phyloP scores from a whole-genome alignment of 2,888 invertebrate species.

The Mechanitis messenoides region DNA sequence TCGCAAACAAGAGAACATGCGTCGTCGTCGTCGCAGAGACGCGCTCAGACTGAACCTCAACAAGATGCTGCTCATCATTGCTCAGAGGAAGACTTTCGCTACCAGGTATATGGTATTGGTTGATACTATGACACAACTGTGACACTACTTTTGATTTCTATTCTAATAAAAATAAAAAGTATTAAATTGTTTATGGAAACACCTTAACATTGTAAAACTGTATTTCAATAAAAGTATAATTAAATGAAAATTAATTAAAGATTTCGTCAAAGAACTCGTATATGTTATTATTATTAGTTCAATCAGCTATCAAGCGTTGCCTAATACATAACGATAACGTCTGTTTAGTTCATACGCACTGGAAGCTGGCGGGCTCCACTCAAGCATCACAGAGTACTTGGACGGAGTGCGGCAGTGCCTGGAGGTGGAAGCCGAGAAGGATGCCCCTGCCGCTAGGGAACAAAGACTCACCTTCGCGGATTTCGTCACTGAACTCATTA shows the following conservation, averaged over 20 bases:
- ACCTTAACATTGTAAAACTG: too few relatives aligned
- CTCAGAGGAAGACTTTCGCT: conserved; percentile 93
- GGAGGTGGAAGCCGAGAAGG: conserved; percentile 96
- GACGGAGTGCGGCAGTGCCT: conserved; percentile 94
- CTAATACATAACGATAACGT: background rate
- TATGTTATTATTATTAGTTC: too few relatives aligned
- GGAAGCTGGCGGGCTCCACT: conserved; percentile 90
- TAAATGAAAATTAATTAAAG: too few relatives aligned
- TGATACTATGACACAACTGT: too few relatives aligned
- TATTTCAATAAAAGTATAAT: too few relatives aligned
- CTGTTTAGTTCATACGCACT: conserved; percentile 83
- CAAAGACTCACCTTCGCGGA: conserved; percentile 96
- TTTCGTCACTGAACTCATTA: conserved; percentile 94
- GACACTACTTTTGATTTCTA: too few relatives aligned
- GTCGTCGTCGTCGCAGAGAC: conserved; percentile 92
- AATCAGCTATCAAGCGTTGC: too few relatives aligned
- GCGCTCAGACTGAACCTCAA: conserved; percentile 94
- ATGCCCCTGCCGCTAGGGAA: conserved; percentile 89
- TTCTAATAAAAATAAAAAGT: too few relatives aligned
- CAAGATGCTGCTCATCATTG: conserved; percentile 92
- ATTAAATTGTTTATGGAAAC: too few relatives aligned
- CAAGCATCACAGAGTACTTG: conserved; percentile 94
- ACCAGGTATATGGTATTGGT: conserved; percentile 68
- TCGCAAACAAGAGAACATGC: conserved; percentile 97
- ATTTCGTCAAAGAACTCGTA: too few relatives aligned